Evolutionary conservation across 2,888 invertebrate species (phyloP), one percentile per base, ranked within the genome.

Genomic region (Temnothorax rugatulus): DNA sequence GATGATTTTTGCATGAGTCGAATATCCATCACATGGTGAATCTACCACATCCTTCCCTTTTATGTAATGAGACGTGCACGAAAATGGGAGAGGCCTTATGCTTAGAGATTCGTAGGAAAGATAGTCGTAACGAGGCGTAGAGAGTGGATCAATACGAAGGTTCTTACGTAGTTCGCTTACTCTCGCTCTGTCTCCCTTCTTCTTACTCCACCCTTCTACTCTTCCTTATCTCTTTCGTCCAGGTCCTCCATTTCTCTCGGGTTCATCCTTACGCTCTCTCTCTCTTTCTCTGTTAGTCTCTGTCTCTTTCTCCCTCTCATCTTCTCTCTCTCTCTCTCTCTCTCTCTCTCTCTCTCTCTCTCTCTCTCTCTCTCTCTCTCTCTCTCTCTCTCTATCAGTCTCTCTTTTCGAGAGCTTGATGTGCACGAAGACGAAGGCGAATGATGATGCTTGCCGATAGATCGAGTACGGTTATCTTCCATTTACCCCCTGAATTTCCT

Each of bases 131-230:
- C 93, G 92, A 93, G 91, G 92, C 91, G 92, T 91, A 91, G 91
- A 90, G 90, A 88, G 86, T 92, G 92, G 94, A 94, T 94, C 94
- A 94, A 94, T 94, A 94, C 93, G 90, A 91, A 92, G 92, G 91
- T 92, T 93, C 94, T 94, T 93, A 93, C 93, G 92, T 94, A 93
- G 92, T 93, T 93, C 88, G 87, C 90, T 90, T 88, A 89, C 91
- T 91, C 87, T 88, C 84, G 88, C 83, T 88, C 87, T 82, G 88
- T 89, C 86, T 88, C 87, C 86, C 83, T 88, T 74, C 64, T 86
- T 84, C 71, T 86, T 73, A 83, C 79, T 84, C 83, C 83, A 79
- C 84, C 71, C 84, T 82, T 82, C 84, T 84, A 59, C 63, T 86
- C 84, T 79, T 79, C 76, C 44, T 74, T 71, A 66, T 64, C 47